Evolutionary conservation across 1,140 invertebrate species (phyloP).

Genomic region (Microplitis mediator): DNA sequence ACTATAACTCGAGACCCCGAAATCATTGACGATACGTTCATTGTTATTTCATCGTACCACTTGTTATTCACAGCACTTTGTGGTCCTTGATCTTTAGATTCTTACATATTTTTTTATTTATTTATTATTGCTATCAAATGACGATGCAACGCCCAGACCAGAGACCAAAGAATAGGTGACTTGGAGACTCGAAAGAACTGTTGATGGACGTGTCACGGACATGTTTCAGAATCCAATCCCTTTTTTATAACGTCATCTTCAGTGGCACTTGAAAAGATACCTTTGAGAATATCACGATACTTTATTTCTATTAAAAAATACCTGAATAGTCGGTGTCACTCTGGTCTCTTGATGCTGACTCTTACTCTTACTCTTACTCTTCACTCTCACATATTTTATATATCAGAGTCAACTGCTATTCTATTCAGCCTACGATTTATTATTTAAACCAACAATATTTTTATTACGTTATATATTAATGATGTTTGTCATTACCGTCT

Average conservation of each 20-base stretch:
- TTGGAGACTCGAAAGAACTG: background rate
- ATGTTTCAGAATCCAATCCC: background rate
- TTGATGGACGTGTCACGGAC: background rate
- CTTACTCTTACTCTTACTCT: too few species aligned
- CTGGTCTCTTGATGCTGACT: background rate
- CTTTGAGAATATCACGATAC: background rate
- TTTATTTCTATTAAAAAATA: background rate
- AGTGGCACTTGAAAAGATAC: background rate
- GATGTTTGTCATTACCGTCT: conserved; percentile 1
- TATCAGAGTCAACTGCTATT: too few species aligned
- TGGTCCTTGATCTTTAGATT: background rate
- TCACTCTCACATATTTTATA: too few species aligned
- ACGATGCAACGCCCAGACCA: background rate
- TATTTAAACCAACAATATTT: conserved; percentile 2
- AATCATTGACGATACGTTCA: conserved; percentile 44
- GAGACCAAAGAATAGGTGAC: too few species aligned
- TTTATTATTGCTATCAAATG: background rate
- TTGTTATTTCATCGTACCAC: conserved; percentile 44
- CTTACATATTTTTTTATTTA: background rate
- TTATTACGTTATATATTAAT: background rate
- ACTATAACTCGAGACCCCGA: conserved; percentile 11
- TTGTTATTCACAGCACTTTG: conserved; percentile 28
- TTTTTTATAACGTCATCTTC: background rate
- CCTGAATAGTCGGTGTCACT: background rate
- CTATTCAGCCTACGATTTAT: too few species aligned